phyloP scores from a whole-genome alignment of 2,797 vertebrate genomes.

The Sphenopsis melanotis region DNA sequence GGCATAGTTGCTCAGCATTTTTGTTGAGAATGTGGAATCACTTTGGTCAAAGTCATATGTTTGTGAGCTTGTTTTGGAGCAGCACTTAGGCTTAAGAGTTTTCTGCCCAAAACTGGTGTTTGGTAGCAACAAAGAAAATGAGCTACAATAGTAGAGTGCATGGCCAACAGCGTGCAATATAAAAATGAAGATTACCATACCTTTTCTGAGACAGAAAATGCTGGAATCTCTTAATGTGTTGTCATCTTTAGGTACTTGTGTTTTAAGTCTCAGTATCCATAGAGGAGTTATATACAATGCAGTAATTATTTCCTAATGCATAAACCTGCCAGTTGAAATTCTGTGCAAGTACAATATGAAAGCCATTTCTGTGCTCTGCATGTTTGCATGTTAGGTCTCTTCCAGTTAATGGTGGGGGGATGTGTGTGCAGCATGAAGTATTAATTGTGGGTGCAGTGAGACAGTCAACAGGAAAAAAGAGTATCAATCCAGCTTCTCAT shows the following conservation, averaged over 20 bases:
- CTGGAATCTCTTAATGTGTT: neutral
- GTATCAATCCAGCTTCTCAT: neutral
- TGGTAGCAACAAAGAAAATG: neutral
- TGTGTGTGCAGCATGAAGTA: neutral
- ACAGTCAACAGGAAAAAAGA: neutral
- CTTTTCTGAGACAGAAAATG: neutral
- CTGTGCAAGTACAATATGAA: neutral
- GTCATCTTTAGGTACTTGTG: neutral
- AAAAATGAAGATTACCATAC: neutral
- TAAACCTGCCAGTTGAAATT: neutral
- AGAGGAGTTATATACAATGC: neutral
- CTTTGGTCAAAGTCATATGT: neutral
- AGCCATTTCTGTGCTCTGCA: neutral
- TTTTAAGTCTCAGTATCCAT: neutral
- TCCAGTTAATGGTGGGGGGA: neutral
- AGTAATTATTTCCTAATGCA: neutral
- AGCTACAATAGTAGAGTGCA: fast-evolving
- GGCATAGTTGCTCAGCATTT: neutral
- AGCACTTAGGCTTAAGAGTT: neutral
- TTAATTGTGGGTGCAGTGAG: neutral
- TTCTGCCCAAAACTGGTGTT: neutral
- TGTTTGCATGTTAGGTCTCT: neutral
- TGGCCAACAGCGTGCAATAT: fast-evolving
- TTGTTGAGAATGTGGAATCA: neutral
- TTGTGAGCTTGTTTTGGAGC: neutral